Evolutionary conservation across 2,888 invertebrate species (phyloP).

Genomic region (Atethmia centrago): DNA sequence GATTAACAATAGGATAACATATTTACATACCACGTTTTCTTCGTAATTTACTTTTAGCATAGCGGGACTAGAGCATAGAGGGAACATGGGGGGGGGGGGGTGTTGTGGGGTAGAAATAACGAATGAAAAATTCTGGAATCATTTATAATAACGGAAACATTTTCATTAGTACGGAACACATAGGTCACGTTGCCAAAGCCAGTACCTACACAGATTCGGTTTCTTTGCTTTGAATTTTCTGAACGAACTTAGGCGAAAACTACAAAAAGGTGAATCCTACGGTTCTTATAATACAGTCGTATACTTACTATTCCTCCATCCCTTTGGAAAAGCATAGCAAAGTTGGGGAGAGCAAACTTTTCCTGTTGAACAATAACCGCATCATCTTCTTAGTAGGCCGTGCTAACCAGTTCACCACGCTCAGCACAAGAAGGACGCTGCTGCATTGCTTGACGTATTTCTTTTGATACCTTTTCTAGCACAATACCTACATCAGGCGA

Average conservation of each 20-base stretch:
- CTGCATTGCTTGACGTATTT: neutral
- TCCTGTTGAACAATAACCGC: no score
- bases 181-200: no score
- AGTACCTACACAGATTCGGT: conserved; percentile 21
- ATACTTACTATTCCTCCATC: neutral
- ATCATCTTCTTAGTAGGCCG: neutral
- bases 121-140: no score
- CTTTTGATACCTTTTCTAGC: neutral
- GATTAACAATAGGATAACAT: no score
- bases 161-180: no score
- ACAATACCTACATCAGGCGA: neutral
- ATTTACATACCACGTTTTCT: no score
- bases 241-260: neutral
- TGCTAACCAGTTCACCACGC: neutral
- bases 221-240: conserved; percentile 2
- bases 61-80: no score
- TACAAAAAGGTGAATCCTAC: neutral
- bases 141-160: no score
- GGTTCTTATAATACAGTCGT: neutral
- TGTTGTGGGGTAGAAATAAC: no score
- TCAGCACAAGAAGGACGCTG: neutral
- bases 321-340: neutral
- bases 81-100: no score
- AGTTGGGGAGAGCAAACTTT: neutral
- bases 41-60: no score